Evolutionary conservation across 2,113 vertebrate species (phyloP).

Genomic region (Chauna torquata): DNA sequence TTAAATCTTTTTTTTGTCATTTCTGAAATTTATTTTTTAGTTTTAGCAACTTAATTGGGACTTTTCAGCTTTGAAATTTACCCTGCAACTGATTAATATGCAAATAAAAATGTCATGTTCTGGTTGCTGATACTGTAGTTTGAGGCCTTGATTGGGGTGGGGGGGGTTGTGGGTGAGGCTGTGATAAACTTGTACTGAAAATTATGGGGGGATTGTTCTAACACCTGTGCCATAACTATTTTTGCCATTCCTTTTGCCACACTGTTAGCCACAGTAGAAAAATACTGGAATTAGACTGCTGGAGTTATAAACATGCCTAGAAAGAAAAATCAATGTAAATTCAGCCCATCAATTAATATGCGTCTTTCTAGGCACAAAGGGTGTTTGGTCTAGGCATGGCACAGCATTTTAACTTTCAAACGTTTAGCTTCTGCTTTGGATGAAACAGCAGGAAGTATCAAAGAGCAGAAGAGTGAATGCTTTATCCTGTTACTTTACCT

Average conservation of each 20-base stretch:
- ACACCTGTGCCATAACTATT: neutral
- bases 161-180: neutral
- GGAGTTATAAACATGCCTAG: neutral
- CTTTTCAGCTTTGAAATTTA: neutral
- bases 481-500: neutral
- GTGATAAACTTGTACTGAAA: neutral
- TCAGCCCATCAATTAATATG: neutral
- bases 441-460: neutral
- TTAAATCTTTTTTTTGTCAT: neutral
- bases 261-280: no score
- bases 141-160: neutral
- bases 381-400: neutral
- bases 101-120: neutral
- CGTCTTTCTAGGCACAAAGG: neutral
- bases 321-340: neutral
- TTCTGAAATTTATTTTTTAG: neutral
- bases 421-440: neutral
- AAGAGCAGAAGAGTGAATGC: neutral
- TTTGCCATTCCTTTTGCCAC: neutral
- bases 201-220: neutral
- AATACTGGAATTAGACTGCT: no score
- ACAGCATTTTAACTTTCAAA: neutral
- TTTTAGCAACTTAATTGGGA: neutral
- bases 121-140: neutral
- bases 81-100: neutral